These are phyloP conservation scores for Varanus salvator DNA, from an alignment of 2,113 vertebrate genomes.

Conservation along the genomic window DNA sequence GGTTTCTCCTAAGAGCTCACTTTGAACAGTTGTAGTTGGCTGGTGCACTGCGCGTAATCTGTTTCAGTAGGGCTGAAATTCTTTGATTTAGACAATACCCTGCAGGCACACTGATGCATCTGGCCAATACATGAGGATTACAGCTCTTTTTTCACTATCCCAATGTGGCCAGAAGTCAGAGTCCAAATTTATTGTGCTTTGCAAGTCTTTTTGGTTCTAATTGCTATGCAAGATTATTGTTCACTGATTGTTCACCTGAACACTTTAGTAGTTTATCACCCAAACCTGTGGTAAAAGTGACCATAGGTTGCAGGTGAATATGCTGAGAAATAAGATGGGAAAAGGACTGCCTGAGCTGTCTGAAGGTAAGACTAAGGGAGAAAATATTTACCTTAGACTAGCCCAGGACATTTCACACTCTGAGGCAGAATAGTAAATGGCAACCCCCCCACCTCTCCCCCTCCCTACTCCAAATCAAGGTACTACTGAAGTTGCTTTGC, in stretches of 20 bases:
- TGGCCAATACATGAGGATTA: background rate
- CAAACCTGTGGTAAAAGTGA: background rate
- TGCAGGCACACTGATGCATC: conserved; percentile 31
- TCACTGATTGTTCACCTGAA: background rate
- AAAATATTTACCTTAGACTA: background rate
- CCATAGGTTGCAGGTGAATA: no score
- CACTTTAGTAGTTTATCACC: background rate
- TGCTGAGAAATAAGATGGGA: background rate
- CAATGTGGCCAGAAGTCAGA: background rate
- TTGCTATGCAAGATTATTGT: background rate
- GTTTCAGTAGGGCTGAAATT: conserved; percentile 41
- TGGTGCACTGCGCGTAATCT: conserved; percentile 34
- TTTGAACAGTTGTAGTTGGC: conserved; percentile 23
- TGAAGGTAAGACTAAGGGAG: background rate
- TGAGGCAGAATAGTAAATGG: background rate
- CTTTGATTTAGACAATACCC: background rate
- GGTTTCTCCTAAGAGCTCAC: conserved; percentile 34
- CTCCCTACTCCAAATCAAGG: no score
- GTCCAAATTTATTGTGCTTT: background rate
- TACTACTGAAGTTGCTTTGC: background rate
- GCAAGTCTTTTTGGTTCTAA: background rate
- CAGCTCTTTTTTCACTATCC: background rate
- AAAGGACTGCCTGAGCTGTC: background rate
- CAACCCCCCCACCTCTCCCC: no score
- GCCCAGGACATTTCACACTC: background rate